Evolutionary conservation across 2,888 invertebrate genomes (phyloP).

Genomic region (Calliphora vomitoria): DNA sequence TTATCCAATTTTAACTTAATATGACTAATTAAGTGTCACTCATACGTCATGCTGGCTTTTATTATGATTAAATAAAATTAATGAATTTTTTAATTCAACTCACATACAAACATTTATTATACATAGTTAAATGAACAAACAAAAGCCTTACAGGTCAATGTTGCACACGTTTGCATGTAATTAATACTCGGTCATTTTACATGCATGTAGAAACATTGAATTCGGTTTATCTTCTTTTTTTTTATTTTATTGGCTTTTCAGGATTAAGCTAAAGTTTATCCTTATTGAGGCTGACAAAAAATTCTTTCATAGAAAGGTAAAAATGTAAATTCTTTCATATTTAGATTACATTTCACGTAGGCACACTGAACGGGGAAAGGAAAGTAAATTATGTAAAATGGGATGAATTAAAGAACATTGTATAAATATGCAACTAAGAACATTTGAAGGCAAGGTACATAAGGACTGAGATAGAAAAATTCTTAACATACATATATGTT

Average conservation of each 20-base stretch:
- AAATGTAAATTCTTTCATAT: no score
- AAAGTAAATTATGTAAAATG: no score
- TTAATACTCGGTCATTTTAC: not conserved
- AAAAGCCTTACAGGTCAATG: not conserved
- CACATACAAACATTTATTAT: not conserved
- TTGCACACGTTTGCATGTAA: not conserved
- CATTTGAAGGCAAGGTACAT: no score
- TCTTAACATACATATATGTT: no score
- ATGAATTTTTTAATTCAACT: slow-evolving; percentile 10
- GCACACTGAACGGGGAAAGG: no score
- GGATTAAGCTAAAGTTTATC: no score
- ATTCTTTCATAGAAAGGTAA: no score
- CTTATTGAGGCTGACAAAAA: no score
- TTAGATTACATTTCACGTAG: no score
- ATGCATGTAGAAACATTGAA: not conserved
- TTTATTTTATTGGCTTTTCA: not conserved
- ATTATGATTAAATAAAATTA: slow-evolving; percentile 51
- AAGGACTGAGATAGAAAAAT: no score
- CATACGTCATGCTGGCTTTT: slow-evolving; percentile 33
- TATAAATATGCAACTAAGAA: no score
- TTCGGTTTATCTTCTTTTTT: not conserved
- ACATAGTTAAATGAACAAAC: slow-evolving; percentile 8
- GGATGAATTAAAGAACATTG: no score
- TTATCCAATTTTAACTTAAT: slow-evolving; percentile 46
- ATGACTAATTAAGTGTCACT: slow-evolving; percentile 62